Evolutionary conservation across 2,888 invertebrate species (phyloP), one percentile per base, ranked within the genome.

Genomic region (Dryobotodes eremita): DNA sequence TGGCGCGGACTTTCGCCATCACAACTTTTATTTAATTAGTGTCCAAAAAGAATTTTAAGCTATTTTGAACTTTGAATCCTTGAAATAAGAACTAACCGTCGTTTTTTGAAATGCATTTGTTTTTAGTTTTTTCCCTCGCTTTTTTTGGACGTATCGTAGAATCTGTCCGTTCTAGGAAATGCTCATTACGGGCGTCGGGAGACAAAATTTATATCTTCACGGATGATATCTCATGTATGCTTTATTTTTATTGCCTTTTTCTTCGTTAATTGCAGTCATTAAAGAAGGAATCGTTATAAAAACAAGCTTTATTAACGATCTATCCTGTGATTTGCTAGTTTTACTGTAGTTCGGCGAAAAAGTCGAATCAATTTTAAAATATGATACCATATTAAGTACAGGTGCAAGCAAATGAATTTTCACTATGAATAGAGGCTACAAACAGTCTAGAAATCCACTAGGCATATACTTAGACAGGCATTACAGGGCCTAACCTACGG

Each of bases 161-260:
- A 86, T 88, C 88, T 85, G 89, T 89, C 88, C 90, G 88, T 94
- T 94, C 95, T 94, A 94, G 94, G 94, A 95, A 95, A 87, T 83
- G 88, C 92, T 94, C 92, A 94, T 94, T 94, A 94, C 89, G 55
- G 70, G 71, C 69, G 83, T 89, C 89, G 62, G 64, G 74, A 86
- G 77, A 77, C 80, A 71, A 77, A 74, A 88, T 86, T 86, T 82
- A 88, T 86, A 77, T 68, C 61, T 75, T 77, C 72, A 88, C 72
- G 79, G 73, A 80, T 77, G 66, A 70, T 72, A 79, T 59, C 68
- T 48, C 76, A 74, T 73, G 79, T 80, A 70, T 75, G 62, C 53
- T 87, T 78, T 82, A 77, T 65, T 87, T 79, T 85, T 79, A 87
- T 76, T 64, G 23, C 61, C 59, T 46, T 85, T 79, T 83, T 77